These are phyloP conservation scores for Autographa pulchrina DNA, from an alignment of 2,888 invertebrate species.

Conservation along the genomic window DNA sequence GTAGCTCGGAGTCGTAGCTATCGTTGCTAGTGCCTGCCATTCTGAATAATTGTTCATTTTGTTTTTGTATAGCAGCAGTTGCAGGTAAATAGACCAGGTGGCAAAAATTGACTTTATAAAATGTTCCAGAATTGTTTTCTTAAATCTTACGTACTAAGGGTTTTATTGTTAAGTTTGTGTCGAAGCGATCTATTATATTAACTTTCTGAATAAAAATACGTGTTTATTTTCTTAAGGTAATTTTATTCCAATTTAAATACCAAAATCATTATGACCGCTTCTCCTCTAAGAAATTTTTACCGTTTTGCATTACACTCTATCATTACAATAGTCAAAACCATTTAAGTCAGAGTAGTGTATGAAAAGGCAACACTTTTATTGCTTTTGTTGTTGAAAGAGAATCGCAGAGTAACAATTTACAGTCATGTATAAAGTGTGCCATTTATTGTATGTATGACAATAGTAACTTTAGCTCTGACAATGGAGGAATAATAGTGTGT, in stretches of 20 bases:
- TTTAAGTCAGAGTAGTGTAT: neutral
- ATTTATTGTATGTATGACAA: conserved; percentile 31
- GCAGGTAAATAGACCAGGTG: conserved; percentile 67
- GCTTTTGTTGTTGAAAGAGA: conserved; percentile 2
- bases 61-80: conserved; percentile 58
- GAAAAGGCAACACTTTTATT: conserved; percentile 3
- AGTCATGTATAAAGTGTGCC: conserved; percentile 2
- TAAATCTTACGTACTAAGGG: neutral
- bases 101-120: neutral
- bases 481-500: conserved; percentile 48
- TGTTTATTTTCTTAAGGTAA: no score
- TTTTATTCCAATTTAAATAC: no score
- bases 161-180: neutral
- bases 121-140: neutral
- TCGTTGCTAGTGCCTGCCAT: conserved; percentile 75
- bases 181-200: no score
- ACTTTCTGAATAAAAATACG: no score
- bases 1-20: conserved; percentile 73
- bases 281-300: no score
- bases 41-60: conserved; percentile 77
- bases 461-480: conserved; percentile 37
- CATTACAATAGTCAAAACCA: neutral
- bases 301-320: neutral
- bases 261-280: no score
- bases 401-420: neutral